Base-by-base conservation (phyloP, 2,797 vertebrate genomes). In the Ctenopoma multispine region DNA sequence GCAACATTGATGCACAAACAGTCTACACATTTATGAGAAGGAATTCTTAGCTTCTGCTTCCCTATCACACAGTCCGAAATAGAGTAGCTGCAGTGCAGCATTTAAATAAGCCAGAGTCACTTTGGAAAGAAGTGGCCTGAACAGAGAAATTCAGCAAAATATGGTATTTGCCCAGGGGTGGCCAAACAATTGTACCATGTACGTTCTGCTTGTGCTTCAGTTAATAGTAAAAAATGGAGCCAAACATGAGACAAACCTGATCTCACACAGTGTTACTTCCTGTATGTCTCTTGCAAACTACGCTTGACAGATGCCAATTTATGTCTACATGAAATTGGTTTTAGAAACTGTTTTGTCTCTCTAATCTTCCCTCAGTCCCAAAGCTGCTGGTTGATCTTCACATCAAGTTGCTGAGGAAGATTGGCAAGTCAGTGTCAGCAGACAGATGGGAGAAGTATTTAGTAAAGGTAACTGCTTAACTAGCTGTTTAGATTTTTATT, bases 361-460 rank as follows among this genome's bases (percentile, higher is more conserved):
- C 1, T 63, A 0, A 1, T 67, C 2, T 66, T 10, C 70, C 55
- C 40, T 72, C 89, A 99, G 98, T 98, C 86, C 96, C 97, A 36
- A 97, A 97, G 93, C 93, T 97, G 79, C 90, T 99, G 86, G 96
- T 98, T 63, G 98, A 99, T 81, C 97, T 99, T 82, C 98, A 99
- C 36, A 93, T 99, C 90, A 99, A 99, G 94, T 82, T 99, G 84
- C 94, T 99, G 94, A 96, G 98, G 87, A 99, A 99, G 91, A 97
- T 99, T 55, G 97, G 98, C 54, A 99, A 99, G 87, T 99, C 97
- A 0, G 98, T 99, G 84, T 96, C 97, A 1, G 95, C 96, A 75
- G 98, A 99, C 76, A 92, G 98, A 96, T 99, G 98, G 98, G 98
- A 99, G 92, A 99, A 99, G 76, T 95, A 99, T 83, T 94, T 99